Evolutionary conservation across 2,888 invertebrate species (phyloP).

Genomic region (Lycophotia porphyrea): DNA sequence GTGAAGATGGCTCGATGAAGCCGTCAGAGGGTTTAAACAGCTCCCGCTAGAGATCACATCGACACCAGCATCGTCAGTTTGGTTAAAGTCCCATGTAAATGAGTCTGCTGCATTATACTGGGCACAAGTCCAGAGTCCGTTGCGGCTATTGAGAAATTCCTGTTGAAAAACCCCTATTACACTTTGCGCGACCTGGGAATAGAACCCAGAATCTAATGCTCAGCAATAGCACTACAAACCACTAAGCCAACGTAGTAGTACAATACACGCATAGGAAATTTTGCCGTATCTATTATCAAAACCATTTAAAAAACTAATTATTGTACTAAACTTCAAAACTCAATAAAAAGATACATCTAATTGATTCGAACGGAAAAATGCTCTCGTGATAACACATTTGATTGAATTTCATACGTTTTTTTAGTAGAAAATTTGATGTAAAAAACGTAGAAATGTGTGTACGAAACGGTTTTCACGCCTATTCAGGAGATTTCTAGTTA

Average conservation of each 20-base stretch:
- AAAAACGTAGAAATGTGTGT: constrained; percentile 6
- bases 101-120: background rate
- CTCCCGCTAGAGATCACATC: no score
- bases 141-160: background rate
- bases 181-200: background rate
- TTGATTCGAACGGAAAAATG: constrained; percentile 14
- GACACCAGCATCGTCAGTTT: background rate
- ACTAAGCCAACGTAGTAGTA: background rate
- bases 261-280: constrained; percentile 24
- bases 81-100: background rate
- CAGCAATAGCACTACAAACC: background rate
- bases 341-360: constrained; percentile 18
- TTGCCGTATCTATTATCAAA: constrained; percentile 7
- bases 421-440: background rate
- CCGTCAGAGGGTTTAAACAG: no score
- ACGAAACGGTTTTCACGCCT: constrained; percentile 26
- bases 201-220: background rate
- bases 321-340: constrained; percentile 5
- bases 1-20: no score
- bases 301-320: background rate
- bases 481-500: constrained; percentile 11
- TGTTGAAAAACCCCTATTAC: background rate
- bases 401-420: constrained; percentile 32
- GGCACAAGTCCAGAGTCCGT: background rate
- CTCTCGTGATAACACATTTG: constrained; percentile 27